Percentiles rank a stretch among this genome's conserved stretches.
phyloP scores from a whole-genome alignment of 2,113 vertebrate genomes.

The Pyxicephalus adspersus region DNA sequence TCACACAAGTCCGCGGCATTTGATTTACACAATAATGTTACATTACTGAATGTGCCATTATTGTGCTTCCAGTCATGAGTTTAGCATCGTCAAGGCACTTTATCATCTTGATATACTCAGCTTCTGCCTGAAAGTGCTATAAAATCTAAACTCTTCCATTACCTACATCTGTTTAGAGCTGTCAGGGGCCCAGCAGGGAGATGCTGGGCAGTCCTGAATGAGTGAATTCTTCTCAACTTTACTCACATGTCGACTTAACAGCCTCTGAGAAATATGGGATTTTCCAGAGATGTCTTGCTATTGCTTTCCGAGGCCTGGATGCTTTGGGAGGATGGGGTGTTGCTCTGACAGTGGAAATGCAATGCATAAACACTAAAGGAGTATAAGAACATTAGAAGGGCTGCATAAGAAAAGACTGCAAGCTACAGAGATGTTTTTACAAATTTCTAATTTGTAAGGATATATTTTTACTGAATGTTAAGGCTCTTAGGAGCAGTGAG shows the following conservation, averaged over 20 bases:
- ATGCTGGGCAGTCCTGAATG: conserved; percentile 54
- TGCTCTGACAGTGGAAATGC: conserved; percentile 24
- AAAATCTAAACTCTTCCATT: conserved; percentile 58
- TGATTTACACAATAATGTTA: conserved; percentile 57
- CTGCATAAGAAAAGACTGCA: too few relatives aligned
- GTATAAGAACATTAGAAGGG: not conserved
- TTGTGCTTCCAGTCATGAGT: conserved; percentile 52
- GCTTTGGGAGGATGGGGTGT: not conserved
- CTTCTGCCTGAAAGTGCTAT: conserved; percentile 52
- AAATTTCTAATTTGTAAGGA: too few relatives aligned
- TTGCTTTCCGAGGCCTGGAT: not conserved
- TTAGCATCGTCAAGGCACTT: conserved; percentile 50
- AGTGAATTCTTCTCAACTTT: conserved; percentile 55
- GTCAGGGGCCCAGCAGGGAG: conserved; percentile 55
- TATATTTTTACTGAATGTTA: too few relatives aligned
- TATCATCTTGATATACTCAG: conserved; percentile 57
- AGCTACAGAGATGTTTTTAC: too few relatives aligned
- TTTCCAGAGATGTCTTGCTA: conserved; percentile 12
- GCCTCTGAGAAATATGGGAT: conserved; percentile 45
- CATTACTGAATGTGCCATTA: conserved; percentile 57
- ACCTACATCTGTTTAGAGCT: conserved; percentile 57
- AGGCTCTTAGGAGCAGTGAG: too few relatives aligned
- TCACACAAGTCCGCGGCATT: conserved; percentile 54
- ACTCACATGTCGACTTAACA: conserved; percentile 49
- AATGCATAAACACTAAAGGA: not conserved